phyloP scores from a whole-genome alignment of 2,888 invertebrate species.

The Zygaena filipendulae region DNA sequence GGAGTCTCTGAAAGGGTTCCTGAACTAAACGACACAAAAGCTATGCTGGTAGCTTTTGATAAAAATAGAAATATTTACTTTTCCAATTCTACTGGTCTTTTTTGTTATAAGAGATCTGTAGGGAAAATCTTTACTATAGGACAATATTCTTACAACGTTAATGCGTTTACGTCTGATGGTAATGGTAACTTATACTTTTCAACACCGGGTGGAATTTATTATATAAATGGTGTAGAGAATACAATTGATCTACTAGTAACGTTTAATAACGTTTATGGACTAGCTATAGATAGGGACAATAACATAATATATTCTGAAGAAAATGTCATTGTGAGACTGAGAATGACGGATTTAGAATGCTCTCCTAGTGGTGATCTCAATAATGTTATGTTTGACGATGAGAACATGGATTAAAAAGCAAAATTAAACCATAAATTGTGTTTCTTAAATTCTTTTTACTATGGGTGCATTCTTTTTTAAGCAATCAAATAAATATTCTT shows the following conservation, averaged over 20 bases:
- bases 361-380: too few relatives aligned
- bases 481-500: too few relatives aligned
- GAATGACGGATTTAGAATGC: too few relatives aligned
- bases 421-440: too few relatives aligned
- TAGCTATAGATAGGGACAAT: slow-evolving; percentile 21
- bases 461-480: too few relatives aligned
- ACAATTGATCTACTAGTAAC: slow-evolving; percentile 6
- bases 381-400: too few relatives aligned
- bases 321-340: slow-evolving; percentile 17
- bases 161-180: slow-evolving; percentile 20
- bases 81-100: slow-evolving; percentile 23
- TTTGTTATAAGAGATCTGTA: slow-evolving; percentile 13
- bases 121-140: slow-evolving; percentile 13
- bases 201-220: slow-evolving; percentile 20
- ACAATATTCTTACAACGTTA: slow-evolving; percentile 20
- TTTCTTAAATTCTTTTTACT: too few relatives aligned
- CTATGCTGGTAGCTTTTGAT: slow-evolving; percentile 20
- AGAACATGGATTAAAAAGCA: too few relatives aligned
- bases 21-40: slow-evolving; percentile 16
- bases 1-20: slow-evolving; percentile 13
- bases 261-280: slow-evolving; percentile 16
- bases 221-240: slow-evolving; percentile 16
- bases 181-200: slow-evolving; percentile 24
- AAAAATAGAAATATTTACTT: slow-evolving; percentile 20
- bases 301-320: slow-evolving; percentile 19